Evolutionary conservation across 2,888 invertebrate species (phyloP).

Genomic region (Bombylius discolor): DNA sequence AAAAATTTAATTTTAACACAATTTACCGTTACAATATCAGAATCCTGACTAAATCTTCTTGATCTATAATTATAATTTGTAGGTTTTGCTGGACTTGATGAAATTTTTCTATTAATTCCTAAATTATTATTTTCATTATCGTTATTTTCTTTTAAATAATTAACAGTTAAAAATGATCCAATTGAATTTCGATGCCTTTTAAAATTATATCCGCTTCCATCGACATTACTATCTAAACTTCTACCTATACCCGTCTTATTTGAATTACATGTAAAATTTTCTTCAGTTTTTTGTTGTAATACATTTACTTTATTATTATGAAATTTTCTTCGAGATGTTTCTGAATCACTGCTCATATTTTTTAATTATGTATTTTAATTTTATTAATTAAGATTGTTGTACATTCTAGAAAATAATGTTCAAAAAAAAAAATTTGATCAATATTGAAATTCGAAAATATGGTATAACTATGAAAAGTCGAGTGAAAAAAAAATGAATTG

Average conservation of each 20-base stretch:
- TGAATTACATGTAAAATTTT: background rate
- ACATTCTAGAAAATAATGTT: no score
- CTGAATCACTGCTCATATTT: no score
- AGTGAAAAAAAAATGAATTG: no score
- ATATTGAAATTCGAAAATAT: no score
- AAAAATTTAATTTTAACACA: background rate
- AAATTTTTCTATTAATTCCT: slow-evolving; percentile 1
- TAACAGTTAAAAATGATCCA: slow-evolving; percentile 7
- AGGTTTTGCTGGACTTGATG: slow-evolving; percentile 9
- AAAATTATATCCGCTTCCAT: background rate
- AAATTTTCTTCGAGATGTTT: no score
- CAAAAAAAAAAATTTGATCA: no score
- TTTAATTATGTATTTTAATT: no score
- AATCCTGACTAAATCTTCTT: slow-evolving; percentile 32
- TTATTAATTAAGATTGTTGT: no score
- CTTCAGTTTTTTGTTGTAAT: no score
- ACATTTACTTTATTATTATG: no score
- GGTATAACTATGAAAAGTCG: no score
- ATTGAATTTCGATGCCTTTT: slow-evolving; percentile 12
- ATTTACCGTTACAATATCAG: slow-evolving; percentile 27
- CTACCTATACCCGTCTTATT: slow-evolving; percentile 12
- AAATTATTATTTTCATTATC: background rate
- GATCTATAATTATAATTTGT: slow-evolving; percentile 14
- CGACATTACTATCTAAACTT: slow-evolving; percentile 9
- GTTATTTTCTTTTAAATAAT: background rate